A percentile compares a stretch with the other conserved stretches of the same genome.
phyloP scores from a whole-genome alignment of 2,888 invertebrate species.

The Drosophila flavopinicola region DNA sequence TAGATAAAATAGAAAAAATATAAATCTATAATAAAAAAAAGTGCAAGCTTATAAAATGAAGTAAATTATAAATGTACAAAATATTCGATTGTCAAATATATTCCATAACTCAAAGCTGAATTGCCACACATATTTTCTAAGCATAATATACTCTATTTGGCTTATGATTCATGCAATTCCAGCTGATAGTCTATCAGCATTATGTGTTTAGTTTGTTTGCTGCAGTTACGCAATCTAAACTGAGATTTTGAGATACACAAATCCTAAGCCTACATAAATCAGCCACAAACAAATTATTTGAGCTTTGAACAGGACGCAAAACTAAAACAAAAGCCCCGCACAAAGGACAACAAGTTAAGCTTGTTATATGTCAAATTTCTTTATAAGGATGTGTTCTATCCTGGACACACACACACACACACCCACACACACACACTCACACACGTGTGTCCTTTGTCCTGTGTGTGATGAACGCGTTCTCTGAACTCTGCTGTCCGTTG shows the following conservation, averaged over 20 bases:
- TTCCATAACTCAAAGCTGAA: too few species aligned
- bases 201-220: not conserved
- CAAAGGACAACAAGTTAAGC: conserved; percentile 72
- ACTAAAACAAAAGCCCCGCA: conserved; percentile 35
- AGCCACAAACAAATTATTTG: conserved; percentile 65
- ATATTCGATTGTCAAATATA: too few species aligned
- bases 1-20: too few species aligned
- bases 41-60: too few species aligned
- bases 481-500: conserved; percentile 39
- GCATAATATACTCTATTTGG: conserved; percentile 4
- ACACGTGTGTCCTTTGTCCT: conserved; percentile 25
- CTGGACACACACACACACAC: too few species aligned
- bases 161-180: not conserved
- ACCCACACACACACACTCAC: too few species aligned
- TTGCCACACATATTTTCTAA: too few species aligned
- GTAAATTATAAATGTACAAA: too few species aligned
- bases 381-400: conserved; percentile 48
- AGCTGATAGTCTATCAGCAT: conserved; percentile 1
- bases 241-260: conserved; percentile 29
- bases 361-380: conserved; percentile 76
- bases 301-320: conserved; percentile 25
- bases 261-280: conserved; percentile 67
- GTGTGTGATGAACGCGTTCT: conserved; percentile 40
- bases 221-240: conserved; percentile 7
- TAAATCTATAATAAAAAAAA: too few species aligned